Evolutionary conservation across 2,113 vertebrate genomes (phyloP).

Genomic region (Ptilorrhoa leucosticta): DNA sequence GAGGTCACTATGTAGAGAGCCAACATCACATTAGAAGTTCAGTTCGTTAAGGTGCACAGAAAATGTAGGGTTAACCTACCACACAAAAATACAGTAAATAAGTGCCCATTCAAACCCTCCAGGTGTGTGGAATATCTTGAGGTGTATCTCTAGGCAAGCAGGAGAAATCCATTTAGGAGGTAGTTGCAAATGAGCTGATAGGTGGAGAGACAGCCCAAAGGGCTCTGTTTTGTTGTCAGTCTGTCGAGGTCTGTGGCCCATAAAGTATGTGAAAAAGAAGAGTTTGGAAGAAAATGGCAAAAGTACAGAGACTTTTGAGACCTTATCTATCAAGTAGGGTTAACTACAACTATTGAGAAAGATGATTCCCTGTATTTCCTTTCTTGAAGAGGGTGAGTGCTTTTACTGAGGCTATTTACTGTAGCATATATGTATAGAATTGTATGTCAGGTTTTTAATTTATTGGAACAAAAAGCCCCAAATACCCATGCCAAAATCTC

Average conservation of each 20-base stretch:
- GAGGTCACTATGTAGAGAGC: neutral
- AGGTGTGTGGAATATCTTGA: neutral
- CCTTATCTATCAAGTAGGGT: neutral
- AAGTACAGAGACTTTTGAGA: neutral
- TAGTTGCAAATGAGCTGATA: neutral
- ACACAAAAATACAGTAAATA: neutral
- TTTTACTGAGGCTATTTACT: neutral
- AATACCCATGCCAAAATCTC: neutral
- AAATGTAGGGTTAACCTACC: neutral
- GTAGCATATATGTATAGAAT: neutral
- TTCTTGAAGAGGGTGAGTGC: neutral
- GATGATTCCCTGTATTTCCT: neutral
- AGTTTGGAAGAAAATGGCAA: neutral
- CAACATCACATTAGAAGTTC: neutral
- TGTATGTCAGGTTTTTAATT: neutral
- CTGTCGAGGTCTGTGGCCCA: neutral
- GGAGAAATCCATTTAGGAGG: neutral
- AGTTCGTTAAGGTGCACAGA: neutral
- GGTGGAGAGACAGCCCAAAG: neutral
- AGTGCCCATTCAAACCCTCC: neutral
- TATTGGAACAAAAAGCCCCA: neutral
- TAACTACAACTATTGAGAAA: neutral
- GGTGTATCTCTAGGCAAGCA: neutral
- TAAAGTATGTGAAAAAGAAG: neutral
- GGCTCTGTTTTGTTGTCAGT: neutral